Evolutionary conservation across 2,113 vertebrate genomes (phyloP).

Genomic region (Melanerpes aurifrons): DNA sequence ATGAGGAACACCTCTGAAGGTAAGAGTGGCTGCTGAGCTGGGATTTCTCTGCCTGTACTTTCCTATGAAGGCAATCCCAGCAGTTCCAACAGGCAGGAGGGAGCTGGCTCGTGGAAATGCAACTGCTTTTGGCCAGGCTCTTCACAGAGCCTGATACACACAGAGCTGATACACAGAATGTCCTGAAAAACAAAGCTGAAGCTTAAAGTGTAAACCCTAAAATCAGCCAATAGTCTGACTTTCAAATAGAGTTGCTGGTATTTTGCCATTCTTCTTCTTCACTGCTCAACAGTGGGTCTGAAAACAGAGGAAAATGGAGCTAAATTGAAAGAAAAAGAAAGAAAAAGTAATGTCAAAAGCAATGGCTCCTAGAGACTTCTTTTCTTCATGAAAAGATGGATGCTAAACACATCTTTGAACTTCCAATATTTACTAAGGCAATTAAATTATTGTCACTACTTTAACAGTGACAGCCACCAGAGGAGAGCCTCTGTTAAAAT

Average conservation of each 20-base stretch:
- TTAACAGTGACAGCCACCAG: background rate
- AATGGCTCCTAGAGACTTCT: background rate
- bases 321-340: background rate
- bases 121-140: background rate
- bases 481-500: background rate
- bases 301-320: background rate
- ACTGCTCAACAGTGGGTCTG: background rate
- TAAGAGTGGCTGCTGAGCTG: background rate
- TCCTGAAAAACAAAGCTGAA: background rate
- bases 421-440: background rate
- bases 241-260: background rate
- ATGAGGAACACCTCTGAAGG: background rate
- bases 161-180: background rate
- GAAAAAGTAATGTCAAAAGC: background rate
- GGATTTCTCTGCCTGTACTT: background rate
- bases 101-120: background rate
- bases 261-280: background rate
- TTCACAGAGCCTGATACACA: background rate
- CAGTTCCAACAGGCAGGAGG: background rate
- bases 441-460: background rate
- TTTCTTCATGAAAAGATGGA: background rate
- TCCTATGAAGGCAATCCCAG: background rate
- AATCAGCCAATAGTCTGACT: background rate
- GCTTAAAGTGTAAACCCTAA: background rate
- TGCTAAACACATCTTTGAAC: background rate